A percentile compares a stretch with the other conserved stretches of the same genome.
Evolutionary conservation across 2,797 vertebrate genomes (phyloP).

Genomic region (Aselliscus stoliczkanus): DNA sequence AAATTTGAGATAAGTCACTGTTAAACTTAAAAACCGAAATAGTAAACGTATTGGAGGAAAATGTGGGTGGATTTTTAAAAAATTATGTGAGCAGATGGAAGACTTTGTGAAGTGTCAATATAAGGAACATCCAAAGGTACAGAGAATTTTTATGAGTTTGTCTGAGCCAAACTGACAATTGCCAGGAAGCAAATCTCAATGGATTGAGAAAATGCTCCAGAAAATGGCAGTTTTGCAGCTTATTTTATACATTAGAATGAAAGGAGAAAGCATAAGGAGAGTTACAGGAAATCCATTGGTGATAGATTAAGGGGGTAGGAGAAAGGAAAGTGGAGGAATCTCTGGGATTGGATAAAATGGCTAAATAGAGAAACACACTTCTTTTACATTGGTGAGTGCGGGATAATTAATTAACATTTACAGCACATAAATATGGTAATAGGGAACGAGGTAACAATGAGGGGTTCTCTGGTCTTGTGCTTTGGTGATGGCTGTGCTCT

Average conservation of each 20-base stretch:
- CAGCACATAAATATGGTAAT: too few species aligned
- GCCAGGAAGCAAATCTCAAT: too few species aligned
- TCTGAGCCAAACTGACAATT: neutral
- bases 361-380: neutral
- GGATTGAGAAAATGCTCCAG: too few species aligned
- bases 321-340: neutral
- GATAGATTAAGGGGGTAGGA: too few species aligned
- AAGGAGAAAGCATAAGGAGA: too few species aligned
- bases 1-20: neutral
- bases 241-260: too few species aligned
- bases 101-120: neutral
- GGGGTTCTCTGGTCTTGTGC: neutral
- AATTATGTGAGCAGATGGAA: neutral
- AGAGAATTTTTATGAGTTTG: neutral
- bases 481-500: neutral
- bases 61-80: neutral
- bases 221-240: too few species aligned
- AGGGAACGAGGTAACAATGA: neutral
- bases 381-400: neutral
- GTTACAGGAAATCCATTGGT: too few species aligned
- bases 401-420: neutral
- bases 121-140: neutral
- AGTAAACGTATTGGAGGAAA: neutral
- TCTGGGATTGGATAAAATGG: neutral
- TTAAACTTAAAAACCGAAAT: neutral